Evolutionary conservation across 2,797 vertebrate genomes (phyloP).

Genomic region (Natrix natrix): DNA sequence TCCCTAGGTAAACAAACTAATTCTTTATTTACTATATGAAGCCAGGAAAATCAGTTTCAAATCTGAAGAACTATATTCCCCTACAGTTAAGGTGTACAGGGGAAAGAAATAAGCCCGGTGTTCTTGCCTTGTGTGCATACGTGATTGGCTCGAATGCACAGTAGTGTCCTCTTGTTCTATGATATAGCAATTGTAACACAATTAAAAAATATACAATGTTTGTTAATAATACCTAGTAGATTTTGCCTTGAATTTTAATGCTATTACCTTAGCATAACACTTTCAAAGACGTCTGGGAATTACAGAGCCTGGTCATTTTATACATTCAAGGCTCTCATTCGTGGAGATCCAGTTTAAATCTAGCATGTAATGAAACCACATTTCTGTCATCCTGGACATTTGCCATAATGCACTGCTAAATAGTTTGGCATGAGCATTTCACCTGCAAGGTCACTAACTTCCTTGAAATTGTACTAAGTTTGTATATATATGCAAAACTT

Average conservation of each 20-base stretch:
- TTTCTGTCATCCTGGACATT: not conserved
- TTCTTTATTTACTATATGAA: not conserved
- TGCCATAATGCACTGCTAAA: not conserved
- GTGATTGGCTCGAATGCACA: not conserved
- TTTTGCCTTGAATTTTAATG: not conserved
- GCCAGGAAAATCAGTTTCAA: not conserved
- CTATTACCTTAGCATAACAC: not conserved
- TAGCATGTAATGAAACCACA: not conserved
- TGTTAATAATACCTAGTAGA: not conserved
- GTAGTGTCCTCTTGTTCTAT: not conserved
- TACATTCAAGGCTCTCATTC: not conserved
- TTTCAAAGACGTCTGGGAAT: constrained; percentile 3
- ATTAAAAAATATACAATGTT: not conserved
- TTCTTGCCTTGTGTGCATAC: not conserved
- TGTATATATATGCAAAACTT: not conserved
- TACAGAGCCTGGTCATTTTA: not conserved
- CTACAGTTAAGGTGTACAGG: not conserved
- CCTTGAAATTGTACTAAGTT: not conserved
- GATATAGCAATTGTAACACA: not conserved
- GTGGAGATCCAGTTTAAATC: not conserved
- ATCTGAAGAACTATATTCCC: not conserved
- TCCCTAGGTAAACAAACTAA: not conserved
- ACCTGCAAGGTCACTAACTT: not conserved
- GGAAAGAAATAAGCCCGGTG: not conserved
- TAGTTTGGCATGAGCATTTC: not conserved